Percentiles rank a stretch among this genome's conserved stretches.
These are phyloP conservation scores for Osmerus eperlanus DNA, from an alignment of 2,113 vertebrate genomes.

Conservation along the genomic window DNA sequence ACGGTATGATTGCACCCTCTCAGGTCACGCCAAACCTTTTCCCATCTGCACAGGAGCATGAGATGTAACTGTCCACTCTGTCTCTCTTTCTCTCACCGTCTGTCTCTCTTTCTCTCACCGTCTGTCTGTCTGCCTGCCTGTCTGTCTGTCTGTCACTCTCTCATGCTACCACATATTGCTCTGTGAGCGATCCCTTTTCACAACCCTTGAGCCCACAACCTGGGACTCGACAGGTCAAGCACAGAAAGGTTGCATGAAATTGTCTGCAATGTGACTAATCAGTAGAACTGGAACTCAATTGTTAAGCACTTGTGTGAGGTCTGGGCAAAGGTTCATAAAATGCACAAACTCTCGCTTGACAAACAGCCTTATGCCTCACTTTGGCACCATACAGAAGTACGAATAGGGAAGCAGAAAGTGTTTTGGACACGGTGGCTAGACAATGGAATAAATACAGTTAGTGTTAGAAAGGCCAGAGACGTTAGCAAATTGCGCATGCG, in stretches of 20 bases:
- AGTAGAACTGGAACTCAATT: not conserved
- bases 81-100: not conserved
- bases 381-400: constrained; percentile 1
- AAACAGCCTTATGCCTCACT: constrained; percentile 6
- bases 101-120: too few species aligned
- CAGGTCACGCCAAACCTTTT: constrained; percentile 12
- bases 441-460: not conserved
- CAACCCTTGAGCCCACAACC: too few species aligned
- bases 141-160: not conserved
- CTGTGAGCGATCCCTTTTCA: too few species aligned
- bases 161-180: not conserved
- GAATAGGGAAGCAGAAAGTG: not conserved
- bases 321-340: constrained; percentile 2
- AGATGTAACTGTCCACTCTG: not conserved
- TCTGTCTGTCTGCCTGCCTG: not conserved
- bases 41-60: too few species aligned
- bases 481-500: too few species aligned
- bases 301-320: constrained; percentile 2
- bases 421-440: not conserved
- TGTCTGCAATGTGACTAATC: not conserved
- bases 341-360: not conserved
- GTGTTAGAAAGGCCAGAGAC: too few species aligned
- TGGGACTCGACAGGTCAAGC: too few species aligned
- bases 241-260: not conserved
- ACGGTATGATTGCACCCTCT: constrained; percentile 11